Evolutionary conservation across 2,797 vertebrate genomes (phyloP).

Genomic region (Pristis pectinata): DNA sequence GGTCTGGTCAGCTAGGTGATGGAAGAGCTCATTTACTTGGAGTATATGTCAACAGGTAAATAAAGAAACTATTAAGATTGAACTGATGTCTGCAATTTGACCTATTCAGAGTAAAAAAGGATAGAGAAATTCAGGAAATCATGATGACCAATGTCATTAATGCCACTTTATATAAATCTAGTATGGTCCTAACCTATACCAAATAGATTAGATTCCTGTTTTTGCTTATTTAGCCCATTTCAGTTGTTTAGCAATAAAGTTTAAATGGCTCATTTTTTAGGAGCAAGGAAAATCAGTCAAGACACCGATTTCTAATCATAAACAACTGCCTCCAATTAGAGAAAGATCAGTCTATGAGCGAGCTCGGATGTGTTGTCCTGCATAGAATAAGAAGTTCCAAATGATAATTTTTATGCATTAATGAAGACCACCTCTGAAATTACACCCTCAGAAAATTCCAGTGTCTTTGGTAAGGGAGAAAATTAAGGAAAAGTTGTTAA

Average conservation of each 20-base stretch:
- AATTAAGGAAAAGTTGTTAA: not conserved
- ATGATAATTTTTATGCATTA: not conserved
- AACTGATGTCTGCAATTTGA: not conserved
- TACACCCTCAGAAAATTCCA: not conserved
- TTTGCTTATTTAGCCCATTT: not conserved
- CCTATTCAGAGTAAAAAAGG: not conserved
- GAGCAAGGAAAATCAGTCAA: not conserved
- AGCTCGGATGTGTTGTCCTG: not conserved
- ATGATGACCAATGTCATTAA: not conserved
- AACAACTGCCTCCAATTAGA: not conserved
- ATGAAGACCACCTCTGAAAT: not conserved
- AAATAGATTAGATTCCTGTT: not conserved
- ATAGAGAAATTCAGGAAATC: not conserved
- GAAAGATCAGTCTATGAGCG: not conserved
- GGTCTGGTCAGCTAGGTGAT: conserved; percentile 74
- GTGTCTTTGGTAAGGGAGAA: not conserved
- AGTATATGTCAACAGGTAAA: conserved; percentile 66
- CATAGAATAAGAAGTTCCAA: not conserved
- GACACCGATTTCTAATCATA: not conserved
- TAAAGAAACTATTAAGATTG: not conserved
- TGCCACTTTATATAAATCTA: not conserved
- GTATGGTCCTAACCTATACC: not conserved
- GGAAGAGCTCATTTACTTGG: conserved; percentile 68
- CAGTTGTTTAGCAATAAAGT: not conserved
- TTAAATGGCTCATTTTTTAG: not conserved